These are phyloP conservation scores for Julus scandinavius DNA, from an alignment of 2,888 invertebrate genomes.

Conservation along the genomic window DNA sequence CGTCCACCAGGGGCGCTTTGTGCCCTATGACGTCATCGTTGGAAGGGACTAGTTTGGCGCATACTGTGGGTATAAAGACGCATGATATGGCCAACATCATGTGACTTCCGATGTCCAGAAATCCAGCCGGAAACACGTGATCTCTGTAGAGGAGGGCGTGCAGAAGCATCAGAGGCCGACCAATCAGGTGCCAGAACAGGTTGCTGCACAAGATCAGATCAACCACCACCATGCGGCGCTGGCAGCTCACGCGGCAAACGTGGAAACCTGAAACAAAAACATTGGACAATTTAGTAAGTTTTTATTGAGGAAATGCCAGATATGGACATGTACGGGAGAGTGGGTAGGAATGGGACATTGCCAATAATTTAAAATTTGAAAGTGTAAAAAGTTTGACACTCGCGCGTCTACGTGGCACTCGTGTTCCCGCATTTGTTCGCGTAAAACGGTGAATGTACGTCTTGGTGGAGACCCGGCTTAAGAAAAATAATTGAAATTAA, in stretches of 20 bases:
- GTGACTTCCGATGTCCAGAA: slow-evolving; percentile 58
- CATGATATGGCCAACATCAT: slow-evolving; percentile 57
- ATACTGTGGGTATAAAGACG: slow-evolving; percentile 55
- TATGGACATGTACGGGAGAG: neutral
- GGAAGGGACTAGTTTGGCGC: neutral
- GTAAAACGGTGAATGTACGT: neutral
- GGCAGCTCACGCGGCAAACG: slow-evolving; percentile 36
- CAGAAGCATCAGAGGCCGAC: slow-evolving; percentile 56
- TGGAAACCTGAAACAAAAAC: neutral
- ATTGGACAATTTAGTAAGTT: too few species aligned
- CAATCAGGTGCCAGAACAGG: slow-evolving; percentile 55
- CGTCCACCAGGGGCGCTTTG: neutral
- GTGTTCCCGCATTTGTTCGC: neutral
- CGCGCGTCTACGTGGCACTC: neutral
- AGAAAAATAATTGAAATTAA: too few species aligned
- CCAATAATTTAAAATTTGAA: too few species aligned
- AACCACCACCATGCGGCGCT: slow-evolving; percentile 41
- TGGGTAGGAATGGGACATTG: too few species aligned
- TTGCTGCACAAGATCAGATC: slow-evolving; percentile 56
- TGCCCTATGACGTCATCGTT: neutral
- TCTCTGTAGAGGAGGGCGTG: slow-evolving; percentile 43
- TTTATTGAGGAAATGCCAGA: too few species aligned
- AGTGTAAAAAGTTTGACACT: neutral
- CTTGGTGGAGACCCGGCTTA: too few species aligned
- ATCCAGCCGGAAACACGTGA: slow-evolving; percentile 35